Base-by-base conservation (phyloP, 2,888 invertebrate genomes). In the Laspeyria flexula region DNA sequence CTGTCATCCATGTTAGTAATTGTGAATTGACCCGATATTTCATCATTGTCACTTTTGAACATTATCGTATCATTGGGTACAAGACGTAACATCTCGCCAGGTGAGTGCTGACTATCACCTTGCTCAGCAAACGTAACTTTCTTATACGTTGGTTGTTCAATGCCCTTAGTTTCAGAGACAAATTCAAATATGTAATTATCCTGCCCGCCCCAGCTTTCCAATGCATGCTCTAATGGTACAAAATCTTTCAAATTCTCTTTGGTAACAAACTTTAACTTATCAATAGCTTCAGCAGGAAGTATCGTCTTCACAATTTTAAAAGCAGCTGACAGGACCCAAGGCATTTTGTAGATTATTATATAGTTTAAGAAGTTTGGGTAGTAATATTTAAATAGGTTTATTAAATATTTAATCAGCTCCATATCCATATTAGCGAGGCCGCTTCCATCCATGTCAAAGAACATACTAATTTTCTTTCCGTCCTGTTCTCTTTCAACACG, bases 301-400 rank as follows among this genome's bases (percentile, higher is more conserved):
- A 98, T 94, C 0, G 95, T 93, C 85, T 98, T 98, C 6, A 99
- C 96, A 34, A 99, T 94, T 88, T 96, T 98, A 87, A 98, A 98
- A 0, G 97, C 97, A 60, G 98, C 97, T 74, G 96, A 97, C 53
- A 99, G 86, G 0, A 98, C 95, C 98, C 98, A 99, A 0, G 98
- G 97, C 96, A 99, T 97, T 81, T 99, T 98, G 81, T 94, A 97
- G 44, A 99, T 96, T 27, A 99, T 90, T 63, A 99, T 97, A 77
- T 97, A 97, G 73, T 97, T 98, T 56, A 97, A 86, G 75, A 96
- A 95, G 81, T 94, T 94, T 0, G 99, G 99, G 85, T 98, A 99
- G 79, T 98, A 98, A 13, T 93, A 90, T 82, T 98, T 98, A 79
- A 98, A 97, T 15, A 97, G 93, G 15, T 94, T 95, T 61, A 99